Evolutionary conservation across 2,113 vertebrate species (phyloP).

Genomic region (Perca schrenkii): DNA sequence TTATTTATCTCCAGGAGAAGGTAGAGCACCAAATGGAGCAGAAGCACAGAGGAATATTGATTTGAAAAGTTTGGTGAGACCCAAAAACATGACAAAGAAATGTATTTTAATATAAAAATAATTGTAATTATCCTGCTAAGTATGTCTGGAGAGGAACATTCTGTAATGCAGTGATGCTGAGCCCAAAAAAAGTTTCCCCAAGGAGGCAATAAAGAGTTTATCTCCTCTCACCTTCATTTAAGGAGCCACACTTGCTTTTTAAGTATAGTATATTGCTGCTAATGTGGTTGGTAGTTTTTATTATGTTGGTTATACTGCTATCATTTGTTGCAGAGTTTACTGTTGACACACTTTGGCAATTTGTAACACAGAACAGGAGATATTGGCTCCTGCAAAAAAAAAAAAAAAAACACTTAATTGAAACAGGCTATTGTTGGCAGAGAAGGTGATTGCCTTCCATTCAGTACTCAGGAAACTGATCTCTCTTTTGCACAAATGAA

Average conservation of each 20-base stretch:
- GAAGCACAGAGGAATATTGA: not conserved
- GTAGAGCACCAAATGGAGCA: slow-evolving; percentile 14
- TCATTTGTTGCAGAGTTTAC: not conserved
- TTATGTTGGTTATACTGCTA: not conserved
- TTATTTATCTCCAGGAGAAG: slow-evolving; percentile 55
- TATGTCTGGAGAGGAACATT: not conserved
- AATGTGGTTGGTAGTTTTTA: not conserved
- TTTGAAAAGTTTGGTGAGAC: not conserved
- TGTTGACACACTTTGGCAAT: not conserved
- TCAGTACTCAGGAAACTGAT: not conserved
- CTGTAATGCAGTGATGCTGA: not conserved
- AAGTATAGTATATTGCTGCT: not conserved
- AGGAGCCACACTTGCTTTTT: not conserved
- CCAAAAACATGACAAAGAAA: not conserved
- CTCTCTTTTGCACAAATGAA: not conserved
- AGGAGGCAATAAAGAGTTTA: not conserved
- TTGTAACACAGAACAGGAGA: not conserved
- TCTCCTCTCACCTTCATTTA: not conserved
- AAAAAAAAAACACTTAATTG: not conserved
- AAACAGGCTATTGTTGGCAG: not conserved
- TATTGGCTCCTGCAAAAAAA: not conserved
- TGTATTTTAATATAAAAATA: not conserved
- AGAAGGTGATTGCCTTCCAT: not conserved
- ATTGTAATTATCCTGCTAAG: not conserved
- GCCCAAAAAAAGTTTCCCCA: too few species aligned